These are phyloP conservation scores for Heliopora coerulea DNA, from an alignment of 92 coral and sea anemone species.

Conservation along the genomic window DNA sequence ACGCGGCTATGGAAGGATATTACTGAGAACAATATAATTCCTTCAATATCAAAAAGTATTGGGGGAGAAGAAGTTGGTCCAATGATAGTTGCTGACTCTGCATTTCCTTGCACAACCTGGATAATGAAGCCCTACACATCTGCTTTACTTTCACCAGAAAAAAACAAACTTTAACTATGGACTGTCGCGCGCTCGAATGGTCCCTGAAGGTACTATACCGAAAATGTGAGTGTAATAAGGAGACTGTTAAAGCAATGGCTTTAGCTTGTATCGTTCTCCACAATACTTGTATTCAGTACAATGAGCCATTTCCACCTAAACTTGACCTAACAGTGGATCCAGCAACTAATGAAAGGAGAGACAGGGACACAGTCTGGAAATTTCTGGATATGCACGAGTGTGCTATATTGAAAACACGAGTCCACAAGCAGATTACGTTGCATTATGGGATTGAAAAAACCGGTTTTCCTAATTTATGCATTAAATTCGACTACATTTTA, in stretches of 20 bases:
- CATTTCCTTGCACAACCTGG: constrained; percentile 47
- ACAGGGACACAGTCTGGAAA: neutral
- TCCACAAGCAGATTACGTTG: no score
- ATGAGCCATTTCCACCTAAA: no score
- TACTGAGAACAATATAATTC: constrained; percentile 27
- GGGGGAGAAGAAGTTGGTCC: constrained; percentile 41
- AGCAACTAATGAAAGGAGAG: neutral
- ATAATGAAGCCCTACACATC: constrained; percentile 48
- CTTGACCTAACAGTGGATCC: neutral
- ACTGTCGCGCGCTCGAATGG: constrained; percentile 52
- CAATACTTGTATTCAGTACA: neutral
- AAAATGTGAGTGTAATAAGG: constrained; percentile 9
- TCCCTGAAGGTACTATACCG: constrained; percentile 42
- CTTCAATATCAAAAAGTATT: constrained; percentile 37
- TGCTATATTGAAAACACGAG: no score
- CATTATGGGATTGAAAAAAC: no score
- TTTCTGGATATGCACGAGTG: neutral
- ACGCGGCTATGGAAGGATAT: constrained; percentile 41
- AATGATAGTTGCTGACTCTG: constrained; percentile 46
- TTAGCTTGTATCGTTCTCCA: no score
- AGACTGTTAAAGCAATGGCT: neutral
- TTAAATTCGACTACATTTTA: no score
- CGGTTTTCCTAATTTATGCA: no score
- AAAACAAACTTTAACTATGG: constrained; percentile 42
- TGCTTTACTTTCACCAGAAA: constrained; percentile 27